These are phyloP conservation scores for Clarias fuscus DNA, from an alignment of 2,797 vertebrate genomes.

Conservation along the genomic window DNA sequence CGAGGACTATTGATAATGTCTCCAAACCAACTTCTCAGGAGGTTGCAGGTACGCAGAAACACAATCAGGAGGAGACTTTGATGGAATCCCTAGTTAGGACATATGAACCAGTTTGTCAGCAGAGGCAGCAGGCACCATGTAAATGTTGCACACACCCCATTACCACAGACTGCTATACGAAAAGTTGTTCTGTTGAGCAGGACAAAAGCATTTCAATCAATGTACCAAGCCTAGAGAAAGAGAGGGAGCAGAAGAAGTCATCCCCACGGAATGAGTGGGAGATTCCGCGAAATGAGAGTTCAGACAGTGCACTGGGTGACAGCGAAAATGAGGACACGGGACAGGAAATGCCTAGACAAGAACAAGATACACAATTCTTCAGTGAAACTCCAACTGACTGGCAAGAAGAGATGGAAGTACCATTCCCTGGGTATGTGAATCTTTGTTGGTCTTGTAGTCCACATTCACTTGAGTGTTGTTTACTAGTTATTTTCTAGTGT, in stretches of 20 bases:
- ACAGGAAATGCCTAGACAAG: conserved; percentile 73
- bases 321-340: conserved; percentile 92
- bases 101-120: neutral
- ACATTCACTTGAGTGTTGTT: neutral
- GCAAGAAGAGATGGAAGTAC: conserved; percentile 92
- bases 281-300: conserved; percentile 98
- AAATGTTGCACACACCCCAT: conserved; percentile 78
- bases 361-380: conserved; percentile 76
- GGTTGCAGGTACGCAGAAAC: conserved; percentile 42
- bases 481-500: too few relatives aligned
- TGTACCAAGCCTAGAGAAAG: conserved; percentile 75
- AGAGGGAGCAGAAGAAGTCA: conserved; percentile 78
- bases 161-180: conserved; percentile 66
- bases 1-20: conserved; percentile 83
- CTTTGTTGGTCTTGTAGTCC: neutral
- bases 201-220: conserved; percentile 82
- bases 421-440: conserved; percentile 86
- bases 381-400: conserved; percentile 89
- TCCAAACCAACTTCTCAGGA: conserved; percentile 41
- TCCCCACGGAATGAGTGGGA: conserved; percentile 86
- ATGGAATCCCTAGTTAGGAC: conserved; percentile 28
- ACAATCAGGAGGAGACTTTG: conserved; percentile 61
- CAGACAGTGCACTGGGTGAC: conserved; percentile 97
- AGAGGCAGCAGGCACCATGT: conserved; percentile 45
- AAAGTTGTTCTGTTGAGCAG: conserved; percentile 83